Evolutionary conservation across 2,113 vertebrate species (phyloP).

Genomic region (Lamprologus callipterus): DNA sequence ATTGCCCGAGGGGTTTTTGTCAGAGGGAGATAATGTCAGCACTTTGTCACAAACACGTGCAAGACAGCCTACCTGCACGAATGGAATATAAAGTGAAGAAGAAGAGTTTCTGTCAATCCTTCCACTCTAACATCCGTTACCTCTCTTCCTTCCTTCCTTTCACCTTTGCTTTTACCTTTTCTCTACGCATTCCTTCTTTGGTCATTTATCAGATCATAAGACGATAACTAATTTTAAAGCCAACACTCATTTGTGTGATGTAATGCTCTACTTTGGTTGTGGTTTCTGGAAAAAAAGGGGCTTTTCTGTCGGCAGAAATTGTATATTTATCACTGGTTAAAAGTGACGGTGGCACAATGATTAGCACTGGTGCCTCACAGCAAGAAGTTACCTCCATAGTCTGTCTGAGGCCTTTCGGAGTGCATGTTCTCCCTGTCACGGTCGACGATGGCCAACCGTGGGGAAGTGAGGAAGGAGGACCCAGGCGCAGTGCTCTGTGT

Average conservation of each 20-base stretch:
- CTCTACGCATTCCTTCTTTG: background rate
- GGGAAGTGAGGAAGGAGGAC: no score
- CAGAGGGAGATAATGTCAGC: conserved; percentile 83
- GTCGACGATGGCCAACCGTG: no score
- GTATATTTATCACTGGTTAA: background rate
- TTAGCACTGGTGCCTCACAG: background rate
- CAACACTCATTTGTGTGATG: background rate
- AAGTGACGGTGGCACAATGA: background rate
- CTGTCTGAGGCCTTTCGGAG: background rate
- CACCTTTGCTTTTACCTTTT: background rate
- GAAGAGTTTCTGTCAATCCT: background rate
- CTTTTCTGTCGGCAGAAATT: background rate
- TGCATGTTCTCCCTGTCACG: background rate
- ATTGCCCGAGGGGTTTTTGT: conserved; percentile 92
- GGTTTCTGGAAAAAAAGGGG: background rate
- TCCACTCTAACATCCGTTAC: background rate
- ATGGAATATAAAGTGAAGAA: background rate
- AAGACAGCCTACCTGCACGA: background rate
- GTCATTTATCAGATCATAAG: background rate
- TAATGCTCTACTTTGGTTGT: background rate
- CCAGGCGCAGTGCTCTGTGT: no score
- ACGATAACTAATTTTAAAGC: background rate
- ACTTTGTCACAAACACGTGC: conserved; percentile 37
- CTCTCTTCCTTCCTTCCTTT: background rate
- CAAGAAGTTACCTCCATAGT: background rate